Evolutionary conservation across 1,140 invertebrate genomes (phyloP).

Genomic region (Tachypleus tridentatus): DNA sequence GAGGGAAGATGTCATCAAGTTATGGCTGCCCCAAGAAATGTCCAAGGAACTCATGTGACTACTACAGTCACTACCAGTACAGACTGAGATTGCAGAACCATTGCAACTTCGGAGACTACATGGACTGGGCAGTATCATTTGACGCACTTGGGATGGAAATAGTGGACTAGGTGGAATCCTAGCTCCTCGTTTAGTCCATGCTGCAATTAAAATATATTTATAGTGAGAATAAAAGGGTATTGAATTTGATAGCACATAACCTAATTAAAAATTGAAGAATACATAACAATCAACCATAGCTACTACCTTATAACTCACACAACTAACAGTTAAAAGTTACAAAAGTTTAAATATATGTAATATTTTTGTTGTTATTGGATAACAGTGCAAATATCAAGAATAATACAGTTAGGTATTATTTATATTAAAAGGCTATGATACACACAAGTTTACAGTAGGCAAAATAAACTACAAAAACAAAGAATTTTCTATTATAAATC

Average conservation of each 20-base stretch:
- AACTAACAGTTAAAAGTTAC: background rate
- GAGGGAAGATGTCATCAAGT: slow-evolving; percentile 7
- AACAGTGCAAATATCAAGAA: no score
- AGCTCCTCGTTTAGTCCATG: slow-evolving; percentile 15
- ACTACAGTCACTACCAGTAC: slow-evolving; percentile 6
- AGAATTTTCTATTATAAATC: no score
- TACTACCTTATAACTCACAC: no score
- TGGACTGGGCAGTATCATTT: slow-evolving; percentile 12
- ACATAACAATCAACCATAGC: no score
- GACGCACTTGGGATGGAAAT: slow-evolving; percentile 3
- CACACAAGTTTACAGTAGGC: no score
- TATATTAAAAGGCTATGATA: no score
- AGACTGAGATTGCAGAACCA: slow-evolving; percentile 11
- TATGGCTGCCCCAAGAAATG: slow-evolving; percentile 7
- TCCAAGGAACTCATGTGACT: slow-evolving; percentile 1
- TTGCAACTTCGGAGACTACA: slow-evolving; percentile 14
- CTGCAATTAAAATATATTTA: slow-evolving; percentile 1
- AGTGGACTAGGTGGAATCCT: slow-evolving; percentile 14
- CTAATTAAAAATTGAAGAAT: no score
- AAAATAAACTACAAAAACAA: no score
- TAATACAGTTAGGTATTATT: no score
- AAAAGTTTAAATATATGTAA: background rate
- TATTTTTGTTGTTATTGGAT: background rate
- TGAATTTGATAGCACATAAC: no score
- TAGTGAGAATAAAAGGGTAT: no score